Conservation (phyloP, 2,797 vertebrate genomes). For the Sebastes elongatus region DNA sequence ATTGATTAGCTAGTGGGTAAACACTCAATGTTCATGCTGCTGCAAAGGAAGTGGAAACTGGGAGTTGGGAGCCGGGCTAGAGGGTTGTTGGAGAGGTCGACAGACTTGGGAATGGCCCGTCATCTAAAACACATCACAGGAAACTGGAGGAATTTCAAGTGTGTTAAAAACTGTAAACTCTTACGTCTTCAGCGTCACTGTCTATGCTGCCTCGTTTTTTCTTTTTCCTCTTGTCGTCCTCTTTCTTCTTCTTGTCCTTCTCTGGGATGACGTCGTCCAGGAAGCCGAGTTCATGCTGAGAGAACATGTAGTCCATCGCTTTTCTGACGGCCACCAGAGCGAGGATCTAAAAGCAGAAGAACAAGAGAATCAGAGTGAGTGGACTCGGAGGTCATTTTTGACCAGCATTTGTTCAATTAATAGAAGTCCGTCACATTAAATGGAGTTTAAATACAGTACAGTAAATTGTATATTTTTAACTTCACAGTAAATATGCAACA, state of each 20-base stretch:
- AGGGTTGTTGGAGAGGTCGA: background rate
- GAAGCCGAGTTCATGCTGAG: conserved; percentile 95
- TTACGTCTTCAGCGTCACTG: conserved; percentile 96
- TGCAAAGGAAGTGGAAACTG: background rate
- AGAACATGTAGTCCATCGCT: conserved; percentile 96
- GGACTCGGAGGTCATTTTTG: background rate
- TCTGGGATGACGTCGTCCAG: conserved; percentile 98
- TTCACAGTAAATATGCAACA: background rate
- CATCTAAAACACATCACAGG: background rate
- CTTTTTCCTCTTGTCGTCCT: conserved; percentile 97
- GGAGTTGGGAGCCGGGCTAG: background rate
- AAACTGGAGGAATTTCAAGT: background rate
- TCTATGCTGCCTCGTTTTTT: conserved; percentile 90
- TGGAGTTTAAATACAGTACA: background rate
- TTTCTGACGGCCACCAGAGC: conserved; percentile 97
- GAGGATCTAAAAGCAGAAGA: conserved; percentile 86
- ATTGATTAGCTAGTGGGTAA: background rate
- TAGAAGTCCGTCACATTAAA: background rate
- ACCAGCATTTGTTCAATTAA: background rate
- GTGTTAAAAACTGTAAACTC: conserved; percentile 24
- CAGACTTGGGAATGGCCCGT: background rate
- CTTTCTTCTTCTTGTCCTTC: conserved; percentile 99
- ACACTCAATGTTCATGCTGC: background rate
- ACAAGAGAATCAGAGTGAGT: background rate
- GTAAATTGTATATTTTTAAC: background rate